Percentiles rank a stretch among this genome's conserved stretches.
phyloP scores from a whole-genome alignment of 2,888 invertebrate genomes.

The Perizoma flavofasciatum region DNA sequence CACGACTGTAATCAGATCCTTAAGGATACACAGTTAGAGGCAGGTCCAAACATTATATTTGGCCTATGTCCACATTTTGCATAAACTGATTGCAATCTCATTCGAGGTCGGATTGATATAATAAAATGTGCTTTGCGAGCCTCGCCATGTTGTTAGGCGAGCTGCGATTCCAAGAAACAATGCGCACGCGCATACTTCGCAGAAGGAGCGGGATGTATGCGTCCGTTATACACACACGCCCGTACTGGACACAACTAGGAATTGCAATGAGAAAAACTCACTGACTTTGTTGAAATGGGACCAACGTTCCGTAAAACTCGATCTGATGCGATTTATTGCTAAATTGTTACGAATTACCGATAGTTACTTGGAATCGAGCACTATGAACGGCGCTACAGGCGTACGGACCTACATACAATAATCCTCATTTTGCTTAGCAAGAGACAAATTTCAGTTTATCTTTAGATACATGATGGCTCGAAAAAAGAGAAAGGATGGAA shows the following conservation, averaged over 20 bases:
- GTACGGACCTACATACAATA: slow-evolving; percentile 1
- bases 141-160: slow-evolving; percentile 67
- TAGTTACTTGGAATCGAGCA: slow-evolving; percentile 56
- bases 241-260: slow-evolving; percentile 72
- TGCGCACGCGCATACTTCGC: slow-evolving; percentile 68
- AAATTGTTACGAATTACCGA: slow-evolving; percentile 71
- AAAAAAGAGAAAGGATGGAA: no score
- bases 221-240: slow-evolving; percentile 64
- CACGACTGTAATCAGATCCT: no score
- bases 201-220: slow-evolving; percentile 73
- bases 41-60: no score
- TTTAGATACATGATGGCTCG: no score
- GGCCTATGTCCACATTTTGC: no score
- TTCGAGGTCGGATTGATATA: slow-evolving; percentile 48
- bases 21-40: no score
- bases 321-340: slow-evolving; percentile 66
- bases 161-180: slow-evolving; percentile 79
- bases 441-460: background rate
- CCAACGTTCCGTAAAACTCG: slow-evolving; percentile 61
- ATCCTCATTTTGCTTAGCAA: slow-evolving; percentile 4
- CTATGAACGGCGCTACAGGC: slow-evolving; percentile 16
- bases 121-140: slow-evolving; percentile 63
- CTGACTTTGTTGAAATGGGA: slow-evolving; percentile 74
- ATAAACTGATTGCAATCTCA: no score
- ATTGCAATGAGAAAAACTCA: slow-evolving; percentile 76